phyloP scores from a whole-genome alignment of 2,113 vertebrate genomes.

The Xyliphius kryptos region DNA sequence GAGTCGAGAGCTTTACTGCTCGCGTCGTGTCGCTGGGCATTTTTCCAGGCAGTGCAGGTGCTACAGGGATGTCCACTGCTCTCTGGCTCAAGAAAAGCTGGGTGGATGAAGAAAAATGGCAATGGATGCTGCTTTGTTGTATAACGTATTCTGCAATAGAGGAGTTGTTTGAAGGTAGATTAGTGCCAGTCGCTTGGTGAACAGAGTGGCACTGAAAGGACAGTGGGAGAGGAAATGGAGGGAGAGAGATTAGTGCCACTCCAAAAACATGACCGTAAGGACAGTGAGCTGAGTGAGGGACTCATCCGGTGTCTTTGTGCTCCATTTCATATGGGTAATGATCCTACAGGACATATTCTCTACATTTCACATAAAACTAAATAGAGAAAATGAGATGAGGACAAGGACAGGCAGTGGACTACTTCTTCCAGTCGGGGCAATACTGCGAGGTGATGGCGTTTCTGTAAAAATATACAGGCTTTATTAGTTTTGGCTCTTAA shows the following conservation, averaged over 20 bases:
- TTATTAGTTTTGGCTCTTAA: too few relatives aligned
- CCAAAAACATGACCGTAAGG: too few relatives aligned
- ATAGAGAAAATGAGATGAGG: too few relatives aligned
- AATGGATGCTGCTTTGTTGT: neutral
- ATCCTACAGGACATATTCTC: too few relatives aligned
- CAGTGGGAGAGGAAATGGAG: slow-evolving; percentile 23
- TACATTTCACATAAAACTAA: too few relatives aligned
- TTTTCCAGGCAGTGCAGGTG: slow-evolving; percentile 40
- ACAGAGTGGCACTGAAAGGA: slow-evolving; percentile 16
- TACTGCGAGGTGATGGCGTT: neutral
- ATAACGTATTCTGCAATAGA: slow-evolving; percentile 23
- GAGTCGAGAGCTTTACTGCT: too few relatives aligned
- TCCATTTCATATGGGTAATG: too few relatives aligned
- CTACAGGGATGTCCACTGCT: slow-evolving; percentile 30
- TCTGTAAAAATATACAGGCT: neutral
- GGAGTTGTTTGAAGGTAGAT: slow-evolving; percentile 45
- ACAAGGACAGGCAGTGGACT: neutral
- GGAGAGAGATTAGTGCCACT: too few relatives aligned
- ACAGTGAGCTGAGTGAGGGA: too few relatives aligned
- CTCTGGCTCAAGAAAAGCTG: slow-evolving; percentile 4
- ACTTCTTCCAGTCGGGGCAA: neutral
- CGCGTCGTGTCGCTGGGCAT: neutral
- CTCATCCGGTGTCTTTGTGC: too few relatives aligned
- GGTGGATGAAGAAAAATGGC: neutral
- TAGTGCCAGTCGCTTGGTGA: slow-evolving; percentile 42